phyloP scores from a whole-genome alignment of 2,113 vertebrate genomes.

The Saguinus midas region DNA sequence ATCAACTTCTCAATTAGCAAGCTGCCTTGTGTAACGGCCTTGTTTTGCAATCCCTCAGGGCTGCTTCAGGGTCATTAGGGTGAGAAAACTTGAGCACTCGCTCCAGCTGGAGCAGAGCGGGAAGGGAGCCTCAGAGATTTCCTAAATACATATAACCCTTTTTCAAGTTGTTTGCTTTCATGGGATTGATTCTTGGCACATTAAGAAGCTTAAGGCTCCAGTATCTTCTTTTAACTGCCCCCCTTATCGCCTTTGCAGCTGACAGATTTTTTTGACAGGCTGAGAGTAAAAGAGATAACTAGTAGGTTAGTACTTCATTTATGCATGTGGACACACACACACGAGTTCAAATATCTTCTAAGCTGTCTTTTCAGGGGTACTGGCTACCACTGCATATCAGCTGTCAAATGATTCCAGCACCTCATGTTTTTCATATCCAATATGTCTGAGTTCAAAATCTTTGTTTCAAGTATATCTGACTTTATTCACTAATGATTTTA shows the following conservation, averaged over 20 bases:
- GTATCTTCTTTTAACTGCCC: slow-evolving; percentile 84
- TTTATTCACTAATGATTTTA: slow-evolving; percentile 17
- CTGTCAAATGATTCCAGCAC: neutral
- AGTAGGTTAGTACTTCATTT: slow-evolving; percentile 81
- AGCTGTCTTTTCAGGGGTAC: neutral
- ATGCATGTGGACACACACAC: neutral
- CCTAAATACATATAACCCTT: slow-evolving; percentile 77
- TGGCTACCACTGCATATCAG: slow-evolving; percentile 48
- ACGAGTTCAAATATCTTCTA: neutral
- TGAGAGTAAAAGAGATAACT: slow-evolving; percentile 80
- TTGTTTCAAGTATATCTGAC: neutral
- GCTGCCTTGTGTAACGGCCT: slow-evolving; percentile 90
- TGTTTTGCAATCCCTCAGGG: slow-evolving; percentile 82
- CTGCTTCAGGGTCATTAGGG: slow-evolving; percentile 81
- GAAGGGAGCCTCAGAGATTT: slow-evolving; percentile 65
- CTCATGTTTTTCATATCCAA: neutral
- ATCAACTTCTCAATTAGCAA: slow-evolving; percentile 92
- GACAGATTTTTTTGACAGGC: slow-evolving; percentile 79
- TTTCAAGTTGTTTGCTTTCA: slow-evolving; percentile 84
- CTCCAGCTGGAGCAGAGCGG: neutral
- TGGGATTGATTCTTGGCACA: slow-evolving; percentile 84
- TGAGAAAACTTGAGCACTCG: slow-evolving; percentile 78
- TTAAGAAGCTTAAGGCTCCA: slow-evolving; percentile 84
- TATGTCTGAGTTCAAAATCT: neutral
- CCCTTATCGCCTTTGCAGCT: slow-evolving; percentile 81